Evolutionary conservation across 2,888 invertebrate species (phyloP).

Genomic region (Baccha elongata): DNA sequence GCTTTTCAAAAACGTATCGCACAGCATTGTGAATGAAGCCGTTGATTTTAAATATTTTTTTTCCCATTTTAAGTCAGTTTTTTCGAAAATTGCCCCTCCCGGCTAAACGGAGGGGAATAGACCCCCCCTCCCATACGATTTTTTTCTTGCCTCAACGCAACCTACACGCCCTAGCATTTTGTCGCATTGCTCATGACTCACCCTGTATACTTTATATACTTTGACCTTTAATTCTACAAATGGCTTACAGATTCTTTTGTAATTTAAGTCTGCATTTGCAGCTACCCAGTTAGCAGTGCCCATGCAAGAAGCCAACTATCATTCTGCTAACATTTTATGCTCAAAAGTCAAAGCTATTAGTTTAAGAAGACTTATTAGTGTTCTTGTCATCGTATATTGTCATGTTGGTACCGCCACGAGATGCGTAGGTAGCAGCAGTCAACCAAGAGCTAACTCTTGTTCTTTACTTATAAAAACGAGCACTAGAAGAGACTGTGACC

Average conservation of each 20-base stretch:
- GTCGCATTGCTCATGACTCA: too few species aligned
- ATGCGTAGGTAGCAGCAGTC: conserved; percentile 68
- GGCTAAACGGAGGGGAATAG: too few species aligned
- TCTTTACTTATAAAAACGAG: conserved; percentile 1
- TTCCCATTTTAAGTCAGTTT: too few species aligned
- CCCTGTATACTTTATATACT: too few species aligned
- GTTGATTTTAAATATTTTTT: too few species aligned
- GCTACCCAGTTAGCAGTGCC: background rate
- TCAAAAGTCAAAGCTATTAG: conserved; percentile 72
- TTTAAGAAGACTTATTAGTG: conserved; percentile 65
- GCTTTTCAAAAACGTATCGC: too few species aligned
- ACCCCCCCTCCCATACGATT: too few species aligned
- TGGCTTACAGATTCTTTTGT: conserved; percentile 14
- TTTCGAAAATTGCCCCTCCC: too few species aligned
- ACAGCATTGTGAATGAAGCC: too few species aligned
- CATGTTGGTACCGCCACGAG: conserved; percentile 54
- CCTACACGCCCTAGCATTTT: too few species aligned
- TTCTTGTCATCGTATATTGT: conserved; percentile 66
- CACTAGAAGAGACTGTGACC: conserved; percentile 3
- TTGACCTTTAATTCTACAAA: conserved; percentile 59
- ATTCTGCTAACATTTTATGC: conserved; percentile 39
- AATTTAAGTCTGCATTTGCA: background rate
- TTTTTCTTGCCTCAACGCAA: too few species aligned
- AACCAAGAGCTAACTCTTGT: conserved; percentile 14
- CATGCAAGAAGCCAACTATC: conserved; percentile 24